Percentiles rank a stretch among this genome's conserved stretches.
These are phyloP conservation scores for Scomber colias DNA, from an alignment of 2,113 vertebrate genomes.

Conservation along the genomic window DNA sequence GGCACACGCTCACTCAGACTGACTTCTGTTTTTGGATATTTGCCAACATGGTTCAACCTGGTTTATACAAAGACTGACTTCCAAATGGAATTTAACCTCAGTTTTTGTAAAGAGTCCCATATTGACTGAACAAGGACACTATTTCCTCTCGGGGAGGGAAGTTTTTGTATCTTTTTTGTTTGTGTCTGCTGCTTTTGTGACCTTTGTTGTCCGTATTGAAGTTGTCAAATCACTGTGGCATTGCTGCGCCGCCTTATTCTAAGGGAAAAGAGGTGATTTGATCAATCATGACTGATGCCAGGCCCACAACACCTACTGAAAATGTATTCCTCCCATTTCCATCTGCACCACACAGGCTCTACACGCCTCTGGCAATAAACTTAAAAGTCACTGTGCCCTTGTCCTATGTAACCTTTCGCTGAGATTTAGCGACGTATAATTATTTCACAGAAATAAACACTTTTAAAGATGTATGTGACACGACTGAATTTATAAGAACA, in stretches of 20 bases:
- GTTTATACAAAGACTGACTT: too few relatives aligned
- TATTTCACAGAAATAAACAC: constrained; percentile 31
- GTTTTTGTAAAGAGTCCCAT: not conserved
- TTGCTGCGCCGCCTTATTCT: not conserved
- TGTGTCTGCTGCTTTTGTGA: not conserved
- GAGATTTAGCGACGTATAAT: constrained; percentile 19
- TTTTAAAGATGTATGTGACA: constrained; percentile 5
- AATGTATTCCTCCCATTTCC: constrained; percentile 46
- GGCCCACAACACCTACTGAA: constrained; percentile 19
- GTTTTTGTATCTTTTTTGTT: not conserved
- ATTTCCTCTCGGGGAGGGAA: too few relatives aligned
- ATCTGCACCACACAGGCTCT: constrained; percentile 32
- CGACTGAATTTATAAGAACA: not conserved
- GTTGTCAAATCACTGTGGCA: constrained; percentile 4
- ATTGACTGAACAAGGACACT: not conserved
- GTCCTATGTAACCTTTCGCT: constrained; percentile 21
- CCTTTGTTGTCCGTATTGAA: not conserved
- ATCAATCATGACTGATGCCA: constrained; percentile 19
- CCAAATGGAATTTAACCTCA: not conserved
- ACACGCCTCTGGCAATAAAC: constrained; percentile 28
- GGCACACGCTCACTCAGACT: not conserved
- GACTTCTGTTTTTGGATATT: constrained; percentile 4
- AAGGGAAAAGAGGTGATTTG: constrained; percentile 20
- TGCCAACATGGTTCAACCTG: not conserved
- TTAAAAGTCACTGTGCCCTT: constrained; percentile 34